These are phyloP conservation scores for Cairina moschata DNA, from an alignment of 2,113 vertebrate species.

Conservation along the genomic window DNA sequence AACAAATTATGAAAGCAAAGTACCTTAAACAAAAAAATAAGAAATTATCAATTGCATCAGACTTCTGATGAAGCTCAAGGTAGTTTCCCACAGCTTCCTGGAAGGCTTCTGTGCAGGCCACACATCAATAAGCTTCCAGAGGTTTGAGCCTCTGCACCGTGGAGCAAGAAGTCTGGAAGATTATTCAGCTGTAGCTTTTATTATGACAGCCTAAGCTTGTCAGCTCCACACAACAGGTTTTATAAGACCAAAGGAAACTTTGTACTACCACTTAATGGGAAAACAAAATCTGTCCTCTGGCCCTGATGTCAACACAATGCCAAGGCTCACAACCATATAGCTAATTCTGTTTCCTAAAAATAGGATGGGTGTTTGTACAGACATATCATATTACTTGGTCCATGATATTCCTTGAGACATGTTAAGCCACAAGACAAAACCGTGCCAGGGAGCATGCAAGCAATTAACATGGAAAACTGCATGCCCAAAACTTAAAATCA, in stretches of 20 bases:
- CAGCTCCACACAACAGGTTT: rapidly evolving
- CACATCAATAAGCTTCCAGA: neutral
- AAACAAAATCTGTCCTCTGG: neutral
- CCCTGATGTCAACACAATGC: neutral
- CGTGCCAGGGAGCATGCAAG: neutral
- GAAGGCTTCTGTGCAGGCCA: neutral
- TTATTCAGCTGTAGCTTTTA: neutral
- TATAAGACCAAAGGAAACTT: neutral
- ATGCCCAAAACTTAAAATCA: neutral
- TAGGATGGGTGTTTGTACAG: neutral
- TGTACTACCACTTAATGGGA: neutral
- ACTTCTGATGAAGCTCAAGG: neutral
- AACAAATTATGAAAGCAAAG: neutral
- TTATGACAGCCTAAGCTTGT: neutral
- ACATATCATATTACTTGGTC: neutral
- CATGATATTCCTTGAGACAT: neutral
- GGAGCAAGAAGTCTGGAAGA: neutral
- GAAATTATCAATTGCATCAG: neutral
- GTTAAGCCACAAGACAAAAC: neutral
- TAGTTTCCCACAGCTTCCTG: neutral
- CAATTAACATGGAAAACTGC: neutral
- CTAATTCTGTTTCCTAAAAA: constrained; percentile 4
- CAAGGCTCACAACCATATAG: neutral
- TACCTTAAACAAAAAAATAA: neutral
- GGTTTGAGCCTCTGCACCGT: neutral